These are phyloP conservation scores for Seriola rivoliana DNA, from an alignment of 2,113 vertebrate genomes.

Conservation along the genomic window DNA sequence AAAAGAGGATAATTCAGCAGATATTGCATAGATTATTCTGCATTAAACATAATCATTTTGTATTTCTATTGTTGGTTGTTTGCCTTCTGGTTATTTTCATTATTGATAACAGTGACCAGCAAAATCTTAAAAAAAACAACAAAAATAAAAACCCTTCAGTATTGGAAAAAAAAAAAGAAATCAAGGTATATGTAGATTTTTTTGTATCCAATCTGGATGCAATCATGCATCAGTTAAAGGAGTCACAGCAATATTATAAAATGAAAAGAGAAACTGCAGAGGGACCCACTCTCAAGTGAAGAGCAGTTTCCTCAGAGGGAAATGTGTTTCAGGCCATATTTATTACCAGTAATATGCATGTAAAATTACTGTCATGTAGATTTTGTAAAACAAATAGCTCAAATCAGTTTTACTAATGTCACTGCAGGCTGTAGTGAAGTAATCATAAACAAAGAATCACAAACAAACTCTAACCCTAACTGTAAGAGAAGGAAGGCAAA, in stretches of 20 bases:
- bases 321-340: background rate
- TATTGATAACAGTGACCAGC: background rate
- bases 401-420: background rate
- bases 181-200: background rate
- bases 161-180: background rate
- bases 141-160: background rate
- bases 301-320: background rate
- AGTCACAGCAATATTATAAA: background rate
- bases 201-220: background rate
- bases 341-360: background rate
- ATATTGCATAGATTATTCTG: background rate
- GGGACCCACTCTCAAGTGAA: background rate
- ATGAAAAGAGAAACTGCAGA: background rate
- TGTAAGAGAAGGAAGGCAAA: background rate
- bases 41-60: background rate
- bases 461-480: constrained; percentile 5
- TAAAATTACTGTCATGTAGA: background rate
- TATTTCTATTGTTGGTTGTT: constrained; percentile 6
- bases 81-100: background rate
- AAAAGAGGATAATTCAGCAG: background rate
- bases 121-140: background rate
- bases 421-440: background rate
- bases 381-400: constrained; percentile 11
- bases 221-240: background rate
- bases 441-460: constrained; percentile 8